Base-by-base conservation (phyloP, 2,888 invertebrate genomes). In the Lottia scabra region DNA sequence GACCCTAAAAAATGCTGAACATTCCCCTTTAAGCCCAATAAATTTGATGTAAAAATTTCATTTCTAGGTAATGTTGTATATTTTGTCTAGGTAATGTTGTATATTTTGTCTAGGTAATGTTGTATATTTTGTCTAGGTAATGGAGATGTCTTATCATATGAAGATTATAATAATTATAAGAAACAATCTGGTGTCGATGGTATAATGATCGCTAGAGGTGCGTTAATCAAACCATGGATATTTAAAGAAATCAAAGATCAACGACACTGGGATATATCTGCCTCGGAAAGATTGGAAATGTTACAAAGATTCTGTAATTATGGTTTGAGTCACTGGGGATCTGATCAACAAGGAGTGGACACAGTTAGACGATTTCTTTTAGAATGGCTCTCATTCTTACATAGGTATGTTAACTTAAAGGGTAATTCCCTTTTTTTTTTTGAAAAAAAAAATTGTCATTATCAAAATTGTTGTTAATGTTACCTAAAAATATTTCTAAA, bases 241-340 rank as follows among this genome's bases (percentile, higher is more conserved):
- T 99, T 99, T 87, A 95, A 95, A 67, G 99, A 99, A 92, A 97
- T 99, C 77, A 98, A 98, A 89, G 96, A 99, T 85, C 93, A 94
- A 84, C 93, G 94, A 82, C 91, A 95, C 75, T 96, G 96, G 93
- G 97, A 99, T 87, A 96, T 99, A 72, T 93, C 94, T 0, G 95
- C 97, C 75, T 90, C 90, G 0, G 98, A 99, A 89, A 92, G 99
- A 84, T 94, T 98, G 86, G 98, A 98, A 72, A 93, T 98, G 74
- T 89, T 99, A 74, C 94, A 94, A 85, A 95, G 94, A 86, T 99
- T 94, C 89, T 93, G 93, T 0, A 94, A 97, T 88, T 98, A 96
- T 91, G 99, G 99, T 0, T 91, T 99, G 62, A 98, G 99, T 86
- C 98, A 99, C 91, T 99, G 99, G 99, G 99, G 99, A 6, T 95